These are phyloP conservation scores for Lota lota DNA, from an alignment of 2,113 vertebrate genomes.

Conservation along the genomic window DNA sequence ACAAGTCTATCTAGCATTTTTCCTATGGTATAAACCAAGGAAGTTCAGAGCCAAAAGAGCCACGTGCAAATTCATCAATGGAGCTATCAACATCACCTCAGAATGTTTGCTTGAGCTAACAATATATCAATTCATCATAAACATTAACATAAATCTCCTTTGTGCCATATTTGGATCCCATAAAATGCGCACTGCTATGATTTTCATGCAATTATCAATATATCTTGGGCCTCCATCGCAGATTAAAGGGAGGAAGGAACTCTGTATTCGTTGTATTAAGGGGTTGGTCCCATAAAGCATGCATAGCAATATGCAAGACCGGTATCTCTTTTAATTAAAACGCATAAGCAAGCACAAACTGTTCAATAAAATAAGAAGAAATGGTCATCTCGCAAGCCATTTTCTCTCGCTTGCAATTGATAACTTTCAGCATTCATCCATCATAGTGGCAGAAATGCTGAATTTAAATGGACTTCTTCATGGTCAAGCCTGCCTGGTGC, in stretches of 20 bases:
- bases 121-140: neutral
- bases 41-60: neutral
- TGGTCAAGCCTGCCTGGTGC: neutral
- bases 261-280: neutral
- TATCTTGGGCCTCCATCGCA: neutral
- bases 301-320: neutral
- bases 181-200: too few species aligned
- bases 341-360: neutral
- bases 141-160: neutral
- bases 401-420: neutral
- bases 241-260: neutral
- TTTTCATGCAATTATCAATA: neutral
- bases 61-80: neutral
- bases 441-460: neutral
- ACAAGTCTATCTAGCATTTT: neutral
- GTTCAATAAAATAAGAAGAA: neutral
- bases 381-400: neutral
- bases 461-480: neutral
- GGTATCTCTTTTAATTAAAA: constrained; percentile 3
- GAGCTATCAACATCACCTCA: neutral
- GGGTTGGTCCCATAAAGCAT: neutral
- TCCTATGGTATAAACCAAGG: neutral
- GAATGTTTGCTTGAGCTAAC: constrained; percentile 2
- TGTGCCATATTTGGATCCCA: too few species aligned
- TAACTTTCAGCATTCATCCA: neutral